A percentile compares a stretch with the other conserved stretches of the same genome.
Evolutionary conservation across 2,797 vertebrate genomes (phyloP).

Genomic region (Bryconaethiops microstoma): DNA sequence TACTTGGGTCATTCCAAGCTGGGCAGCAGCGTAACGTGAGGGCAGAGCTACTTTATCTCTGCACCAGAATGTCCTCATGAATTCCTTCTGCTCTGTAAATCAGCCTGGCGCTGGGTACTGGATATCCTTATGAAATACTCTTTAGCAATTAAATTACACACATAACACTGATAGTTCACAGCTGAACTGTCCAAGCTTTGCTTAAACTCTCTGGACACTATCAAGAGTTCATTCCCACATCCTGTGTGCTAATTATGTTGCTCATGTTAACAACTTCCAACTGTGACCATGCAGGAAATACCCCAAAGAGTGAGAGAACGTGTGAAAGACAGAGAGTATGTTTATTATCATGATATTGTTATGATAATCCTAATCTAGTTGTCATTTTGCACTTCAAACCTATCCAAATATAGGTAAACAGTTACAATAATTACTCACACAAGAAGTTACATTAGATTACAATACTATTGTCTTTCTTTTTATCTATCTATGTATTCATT

Average conservation of each 20-base stretch:
- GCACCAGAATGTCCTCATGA: neutral
- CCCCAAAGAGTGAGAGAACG: slow-evolving; percentile 11
- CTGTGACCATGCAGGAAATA: slow-evolving; percentile 22
- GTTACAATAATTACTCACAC: no score
- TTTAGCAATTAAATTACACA: neutral
- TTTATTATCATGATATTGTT: neutral
- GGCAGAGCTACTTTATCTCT: slow-evolving; percentile 1
- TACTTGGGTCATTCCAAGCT: neutral
- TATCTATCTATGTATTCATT: no score
- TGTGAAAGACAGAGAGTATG: slow-evolving; percentile 23
- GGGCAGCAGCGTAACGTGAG: neutral
- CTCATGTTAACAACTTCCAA: slow-evolving; percentile 14
- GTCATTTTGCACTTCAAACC: no score
- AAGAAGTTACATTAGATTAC: no score
- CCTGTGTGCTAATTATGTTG: slow-evolving; percentile 16
- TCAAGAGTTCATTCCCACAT: slow-evolving; percentile 2
- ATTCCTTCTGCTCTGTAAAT: neutral
- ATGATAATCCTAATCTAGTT: no score
- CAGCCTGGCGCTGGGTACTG: neutral
- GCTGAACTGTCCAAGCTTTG: neutral
- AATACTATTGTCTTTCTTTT: no score
- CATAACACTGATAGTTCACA: slow-evolving; percentile 1
- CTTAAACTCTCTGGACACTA: slow-evolving; percentile 7
- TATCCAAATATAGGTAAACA: no score
- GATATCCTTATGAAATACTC: neutral